A percentile compares a stretch with the other conserved stretches of the same genome.
phyloP scores from a whole-genome alignment of 2,888 invertebrate genomes.

The Syrista parreyssii region DNA sequence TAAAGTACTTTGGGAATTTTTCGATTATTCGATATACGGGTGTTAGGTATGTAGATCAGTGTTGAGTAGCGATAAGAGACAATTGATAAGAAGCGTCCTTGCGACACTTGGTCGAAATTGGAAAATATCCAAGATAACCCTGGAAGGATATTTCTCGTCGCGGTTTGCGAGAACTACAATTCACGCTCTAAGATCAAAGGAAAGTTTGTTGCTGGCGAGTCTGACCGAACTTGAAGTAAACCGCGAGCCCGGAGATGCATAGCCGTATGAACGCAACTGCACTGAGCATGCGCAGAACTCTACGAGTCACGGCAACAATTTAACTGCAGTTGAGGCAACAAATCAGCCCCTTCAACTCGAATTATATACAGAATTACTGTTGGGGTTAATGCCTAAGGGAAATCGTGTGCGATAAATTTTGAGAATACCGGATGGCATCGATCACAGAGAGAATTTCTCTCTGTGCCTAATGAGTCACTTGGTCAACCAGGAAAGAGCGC shows the following conservation, averaged over 20 bases:
- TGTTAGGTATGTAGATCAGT: not conserved
- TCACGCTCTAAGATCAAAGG: not conserved
- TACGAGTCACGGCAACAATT: conserved; percentile 4
- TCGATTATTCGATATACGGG: too few relatives aligned
- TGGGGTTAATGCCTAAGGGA: not conserved
- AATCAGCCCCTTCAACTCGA: conserved; percentile 23
- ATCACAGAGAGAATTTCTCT: not conserved
- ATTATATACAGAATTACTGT: conserved; percentile 14
- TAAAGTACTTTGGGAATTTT: too few relatives aligned
- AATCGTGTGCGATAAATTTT: not conserved
- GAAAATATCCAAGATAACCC: not conserved
- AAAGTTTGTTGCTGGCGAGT: not conserved
- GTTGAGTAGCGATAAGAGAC: not conserved
- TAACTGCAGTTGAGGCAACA: conserved; percentile 11
- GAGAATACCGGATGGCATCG: not conserved
- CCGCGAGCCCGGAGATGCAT: not conserved
- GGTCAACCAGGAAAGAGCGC: not conserved
- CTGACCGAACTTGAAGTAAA: conserved; percentile 6
- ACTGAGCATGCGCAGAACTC: not conserved
- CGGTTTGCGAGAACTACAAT: not conserved
- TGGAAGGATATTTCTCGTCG: not conserved
- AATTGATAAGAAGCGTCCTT: not conserved
- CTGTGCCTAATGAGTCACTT: not conserved
- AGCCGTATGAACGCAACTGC: not conserved
- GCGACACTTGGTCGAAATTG: not conserved